A percentile compares a stretch with the other conserved stretches of the same genome.
These are phyloP conservation scores for Sebastes minor DNA, from an alignment of 2,797 vertebrate species.

Conservation along the genomic window DNA sequence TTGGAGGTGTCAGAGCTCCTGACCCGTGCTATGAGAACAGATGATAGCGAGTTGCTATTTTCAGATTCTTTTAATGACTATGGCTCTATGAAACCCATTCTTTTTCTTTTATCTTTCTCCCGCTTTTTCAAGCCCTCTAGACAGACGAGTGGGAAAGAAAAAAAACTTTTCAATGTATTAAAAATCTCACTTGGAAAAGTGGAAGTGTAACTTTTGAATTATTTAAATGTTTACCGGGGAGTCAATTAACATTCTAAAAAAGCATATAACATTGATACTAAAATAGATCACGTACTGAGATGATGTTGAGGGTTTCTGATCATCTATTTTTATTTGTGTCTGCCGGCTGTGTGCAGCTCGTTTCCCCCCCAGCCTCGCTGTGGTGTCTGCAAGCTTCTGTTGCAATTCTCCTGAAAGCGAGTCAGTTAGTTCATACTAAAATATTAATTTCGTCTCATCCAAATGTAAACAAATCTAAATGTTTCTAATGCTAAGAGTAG, in stretches of 20 bases:
- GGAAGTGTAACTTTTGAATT: slow-evolving; percentile 67
- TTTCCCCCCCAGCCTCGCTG: slow-evolving; percentile 32
- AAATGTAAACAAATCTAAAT: slow-evolving; percentile 63
- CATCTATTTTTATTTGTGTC: slow-evolving; percentile 63
- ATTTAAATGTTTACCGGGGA: slow-evolving; percentile 73
- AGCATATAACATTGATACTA: slow-evolving; percentile 28
- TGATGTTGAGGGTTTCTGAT: slow-evolving; percentile 57
- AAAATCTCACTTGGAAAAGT: slow-evolving; percentile 57
- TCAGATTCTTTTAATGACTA: slow-evolving; percentile 88
- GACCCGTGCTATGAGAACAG: slow-evolving; percentile 88
- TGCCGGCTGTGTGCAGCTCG: slow-evolving; percentile 31
- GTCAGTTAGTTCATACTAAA: slow-evolving; percentile 52
- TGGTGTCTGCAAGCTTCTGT: slow-evolving; percentile 22
- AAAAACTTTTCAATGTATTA: slow-evolving; percentile 47
- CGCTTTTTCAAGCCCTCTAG: slow-evolving; percentile 61
- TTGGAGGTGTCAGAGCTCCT: slow-evolving; percentile 84
- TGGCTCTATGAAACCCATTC: slow-evolving; percentile 79
- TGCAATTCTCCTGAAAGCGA: slow-evolving; percentile 56
- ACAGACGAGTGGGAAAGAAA: slow-evolving; percentile 38
- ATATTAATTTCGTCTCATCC: slow-evolving; percentile 60
- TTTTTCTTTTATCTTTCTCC: slow-evolving; percentile 75
- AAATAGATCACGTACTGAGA: slow-evolving; percentile 48
- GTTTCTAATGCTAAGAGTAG: slow-evolving; percentile 14
- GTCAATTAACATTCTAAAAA: slow-evolving; percentile 60
- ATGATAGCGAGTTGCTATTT: slow-evolving; percentile 88